Evolutionary conservation across 2,888 invertebrate species (phyloP).

Genomic region (Sipunculus nudus): DNA sequence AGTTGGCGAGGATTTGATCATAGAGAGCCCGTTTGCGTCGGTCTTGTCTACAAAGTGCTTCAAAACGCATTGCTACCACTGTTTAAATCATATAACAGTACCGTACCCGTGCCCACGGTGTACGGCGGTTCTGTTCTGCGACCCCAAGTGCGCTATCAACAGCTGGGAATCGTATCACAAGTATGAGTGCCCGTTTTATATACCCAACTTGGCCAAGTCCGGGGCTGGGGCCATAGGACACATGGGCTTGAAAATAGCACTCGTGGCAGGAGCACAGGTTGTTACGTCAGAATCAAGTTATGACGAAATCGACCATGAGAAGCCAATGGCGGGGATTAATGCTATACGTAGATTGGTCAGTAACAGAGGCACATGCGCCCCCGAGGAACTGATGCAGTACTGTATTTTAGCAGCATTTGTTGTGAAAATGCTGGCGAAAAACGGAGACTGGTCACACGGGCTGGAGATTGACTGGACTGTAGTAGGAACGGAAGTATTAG

Average conservation of each 20-base stretch:
- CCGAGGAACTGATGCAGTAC: constrained; percentile 75
- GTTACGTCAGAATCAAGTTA: too few species aligned
- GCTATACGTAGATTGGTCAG: too few species aligned
- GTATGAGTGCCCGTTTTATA: constrained; percentile 77
- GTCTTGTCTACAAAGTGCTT: too few species aligned
- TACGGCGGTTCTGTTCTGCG: constrained; percentile 63
- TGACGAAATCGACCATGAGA: too few species aligned
- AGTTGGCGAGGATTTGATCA: too few species aligned
- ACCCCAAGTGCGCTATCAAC: constrained; percentile 51
- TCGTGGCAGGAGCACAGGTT: constrained; percentile 7
- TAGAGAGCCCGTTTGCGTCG: too few species aligned
- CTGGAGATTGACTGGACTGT: background rate
- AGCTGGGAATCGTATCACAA: constrained; percentile 60
- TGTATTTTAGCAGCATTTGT: constrained; percentile 68
- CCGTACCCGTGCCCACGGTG: constrained; percentile 50
- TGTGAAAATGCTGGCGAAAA: constrained; percentile 50
- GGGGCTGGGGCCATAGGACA: constrained; percentile 68
- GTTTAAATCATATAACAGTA: constrained; percentile 16
- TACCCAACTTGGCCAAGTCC: constrained; percentile 74
- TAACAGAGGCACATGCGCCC: too few species aligned
- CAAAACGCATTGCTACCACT: too few species aligned
- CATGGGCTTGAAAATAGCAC: constrained; percentile 18
- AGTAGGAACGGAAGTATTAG: constrained; percentile 39
- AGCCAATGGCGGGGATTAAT: too few species aligned
- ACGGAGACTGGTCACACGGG: too few species aligned